phyloP scores from a whole-genome alignment of 2,888 invertebrate genomes.

The Anagyrus pseudococci region DNA sequence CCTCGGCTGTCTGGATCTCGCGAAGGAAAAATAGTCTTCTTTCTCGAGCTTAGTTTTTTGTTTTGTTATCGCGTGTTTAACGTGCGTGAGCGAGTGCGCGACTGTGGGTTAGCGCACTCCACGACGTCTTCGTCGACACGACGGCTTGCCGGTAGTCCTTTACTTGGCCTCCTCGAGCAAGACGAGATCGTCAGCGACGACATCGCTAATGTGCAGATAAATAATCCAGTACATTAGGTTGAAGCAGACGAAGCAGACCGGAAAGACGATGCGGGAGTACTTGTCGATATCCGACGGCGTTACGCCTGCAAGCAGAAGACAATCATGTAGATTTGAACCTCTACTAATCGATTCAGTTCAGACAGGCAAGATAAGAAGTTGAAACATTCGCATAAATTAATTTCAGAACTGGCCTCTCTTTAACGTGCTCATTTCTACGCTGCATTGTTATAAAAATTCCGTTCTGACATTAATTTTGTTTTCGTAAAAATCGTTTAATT shows the following conservation, averaged over 20 bases:
- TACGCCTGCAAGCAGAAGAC: slow-evolving; percentile 67
- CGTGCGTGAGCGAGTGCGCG: slow-evolving; percentile 1
- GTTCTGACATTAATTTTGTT: too few species aligned
- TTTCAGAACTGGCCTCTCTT: too few species aligned
- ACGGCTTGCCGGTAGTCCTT: slow-evolving; percentile 26
- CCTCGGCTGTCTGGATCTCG: background rate
- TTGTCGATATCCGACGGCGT: slow-evolving; percentile 99
- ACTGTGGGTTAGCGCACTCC: background rate
- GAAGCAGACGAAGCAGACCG: slow-evolving; percentile 98
- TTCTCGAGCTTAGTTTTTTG: slow-evolving; percentile 26
- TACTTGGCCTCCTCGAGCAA: slow-evolving; percentile 59
- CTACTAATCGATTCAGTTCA: too few species aligned
- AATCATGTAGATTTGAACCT: too few species aligned
- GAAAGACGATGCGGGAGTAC: slow-evolving; percentile 97
- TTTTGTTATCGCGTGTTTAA: background rate
- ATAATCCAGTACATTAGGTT: slow-evolving; percentile 99
- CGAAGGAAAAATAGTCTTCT: slow-evolving; percentile 32
- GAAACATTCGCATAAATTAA: too few species aligned
- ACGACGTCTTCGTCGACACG: slow-evolving; percentile 14
- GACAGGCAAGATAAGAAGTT: too few species aligned
- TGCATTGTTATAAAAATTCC: too few species aligned
- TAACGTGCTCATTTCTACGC: too few species aligned
- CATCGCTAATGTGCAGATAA: slow-evolving; percentile 94
- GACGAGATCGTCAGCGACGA: slow-evolving; percentile 92
- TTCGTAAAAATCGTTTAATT: too few species aligned